Evolutionary conservation across 2,888 invertebrate genomes (phyloP).

Genomic region (Willowsia nigromaculata): DNA sequence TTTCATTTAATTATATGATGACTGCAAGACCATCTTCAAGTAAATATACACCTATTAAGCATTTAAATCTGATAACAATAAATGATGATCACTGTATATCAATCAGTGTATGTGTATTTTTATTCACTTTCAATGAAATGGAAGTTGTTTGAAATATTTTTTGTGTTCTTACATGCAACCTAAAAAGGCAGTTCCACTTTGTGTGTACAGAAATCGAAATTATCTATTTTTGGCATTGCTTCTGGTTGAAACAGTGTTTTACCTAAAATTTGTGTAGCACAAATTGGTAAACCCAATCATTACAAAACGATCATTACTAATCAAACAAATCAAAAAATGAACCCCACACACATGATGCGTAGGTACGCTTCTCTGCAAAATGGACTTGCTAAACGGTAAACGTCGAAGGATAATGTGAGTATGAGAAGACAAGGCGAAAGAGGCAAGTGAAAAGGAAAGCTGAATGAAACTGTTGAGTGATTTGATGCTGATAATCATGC

Average conservation of each 20-base stretch:
- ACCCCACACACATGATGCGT: not conserved
- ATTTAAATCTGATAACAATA: constrained; percentile 22
- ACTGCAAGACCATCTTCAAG: not conserved
- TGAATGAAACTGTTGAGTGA: constrained; percentile 37
- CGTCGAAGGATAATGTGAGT: not conserved
- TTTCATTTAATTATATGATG: not conserved
- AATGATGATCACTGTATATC: not conserved
- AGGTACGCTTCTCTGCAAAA: not conserved
- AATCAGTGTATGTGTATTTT: not conserved
- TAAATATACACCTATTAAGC: not conserved
- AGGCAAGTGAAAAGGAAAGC: constrained; percentile 55
- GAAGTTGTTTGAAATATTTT: not conserved
- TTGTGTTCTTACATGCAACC: not conserved
- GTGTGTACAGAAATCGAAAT: constrained; percentile 18
- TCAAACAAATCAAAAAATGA: not conserved
- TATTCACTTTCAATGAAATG: not conserved
- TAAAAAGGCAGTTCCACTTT: constrained; percentile 18
- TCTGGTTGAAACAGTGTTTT: not conserved
- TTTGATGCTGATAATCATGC: constrained; percentile 26
- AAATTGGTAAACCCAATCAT: constrained; percentile 33
- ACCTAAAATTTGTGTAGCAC: not conserved
- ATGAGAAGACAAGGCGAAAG: not conserved
- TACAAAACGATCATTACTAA: constrained; percentile 25
- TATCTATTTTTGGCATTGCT: constrained; percentile 3
- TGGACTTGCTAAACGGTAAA: not conserved